phyloP scores from a whole-genome alignment of 2,888 invertebrate species.

The Noctua janthe region DNA sequence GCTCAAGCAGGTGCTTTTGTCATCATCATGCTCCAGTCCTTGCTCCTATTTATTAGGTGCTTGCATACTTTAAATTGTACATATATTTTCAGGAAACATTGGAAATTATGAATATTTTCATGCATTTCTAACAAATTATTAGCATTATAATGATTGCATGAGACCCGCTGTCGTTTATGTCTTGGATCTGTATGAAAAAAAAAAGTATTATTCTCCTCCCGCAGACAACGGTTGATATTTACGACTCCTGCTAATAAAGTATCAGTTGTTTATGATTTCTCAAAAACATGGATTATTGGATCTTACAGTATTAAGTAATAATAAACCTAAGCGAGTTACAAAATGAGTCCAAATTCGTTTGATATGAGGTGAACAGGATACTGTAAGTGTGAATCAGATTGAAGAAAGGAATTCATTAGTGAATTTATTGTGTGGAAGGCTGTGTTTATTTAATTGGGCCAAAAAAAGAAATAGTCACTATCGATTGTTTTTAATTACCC shows the following conservation, averaged over 20 bases:
- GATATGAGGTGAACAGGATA: not conserved
- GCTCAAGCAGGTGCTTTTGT: not conserved
- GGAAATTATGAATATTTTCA: not conserved
- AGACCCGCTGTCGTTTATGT: slow-evolving; percentile 20
- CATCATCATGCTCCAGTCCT: not conserved
- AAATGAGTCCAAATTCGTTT: slow-evolving; percentile 1
- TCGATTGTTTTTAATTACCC: not conserved
- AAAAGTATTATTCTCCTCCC: slow-evolving; percentile 41
- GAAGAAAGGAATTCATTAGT: slow-evolving; percentile 19
- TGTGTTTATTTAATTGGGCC: slow-evolving; percentile 7
- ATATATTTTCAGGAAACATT: not conserved
- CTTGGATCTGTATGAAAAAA: slow-evolving; percentile 33
- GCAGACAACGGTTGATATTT: slow-evolving; percentile 68
- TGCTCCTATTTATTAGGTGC: not conserved
- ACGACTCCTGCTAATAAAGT: slow-evolving; percentile 70
- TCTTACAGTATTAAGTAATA: slow-evolving; percentile 1
- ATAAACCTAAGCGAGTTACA: accelerated
- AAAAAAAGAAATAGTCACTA: not conserved
- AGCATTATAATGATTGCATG: not conserved
- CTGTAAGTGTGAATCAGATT: not conserved
- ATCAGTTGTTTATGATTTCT: slow-evolving; percentile 72
- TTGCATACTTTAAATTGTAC: not conserved
- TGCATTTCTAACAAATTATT: not conserved
- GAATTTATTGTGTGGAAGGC: slow-evolving; percentile 2
- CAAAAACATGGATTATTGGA: slow-evolving; percentile 48